These are phyloP conservation scores for Pyrochroa serraticornis DNA, from an alignment of 2,888 invertebrate genomes.

Conservation along the genomic window DNA sequence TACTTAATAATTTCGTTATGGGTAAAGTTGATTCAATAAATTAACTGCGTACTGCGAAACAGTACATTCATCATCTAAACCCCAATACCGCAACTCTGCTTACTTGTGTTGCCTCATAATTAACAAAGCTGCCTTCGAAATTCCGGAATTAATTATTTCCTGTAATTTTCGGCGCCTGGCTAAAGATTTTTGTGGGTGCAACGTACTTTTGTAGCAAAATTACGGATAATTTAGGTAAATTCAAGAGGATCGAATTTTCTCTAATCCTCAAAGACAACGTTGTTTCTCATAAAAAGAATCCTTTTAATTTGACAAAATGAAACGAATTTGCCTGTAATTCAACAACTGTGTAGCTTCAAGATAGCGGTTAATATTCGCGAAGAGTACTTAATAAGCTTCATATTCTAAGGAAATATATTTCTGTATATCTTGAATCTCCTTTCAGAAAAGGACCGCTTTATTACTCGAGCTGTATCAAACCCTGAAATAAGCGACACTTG, in stretches of 20 bases:
- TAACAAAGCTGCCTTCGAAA: slow-evolving; percentile 13
- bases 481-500: slow-evolving; percentile 7
- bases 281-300: not conserved
- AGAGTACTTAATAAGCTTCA: slow-evolving; percentile 21
- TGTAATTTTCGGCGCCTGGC: not conserved
- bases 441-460: slow-evolving; percentile 11
- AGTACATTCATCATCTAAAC: slow-evolving; percentile 30
- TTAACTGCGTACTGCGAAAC: slow-evolving; percentile 22
- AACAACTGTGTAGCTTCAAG: slow-evolving; percentile 16
- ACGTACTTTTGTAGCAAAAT: not conserved
- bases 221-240: slow-evolving; percentile 4
- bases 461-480: slow-evolving; percentile 6
- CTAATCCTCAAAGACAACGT: slow-evolving; percentile 19
- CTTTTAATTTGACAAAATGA: slow-evolving; percentile 21
- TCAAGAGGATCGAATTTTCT: slow-evolving; percentile 11
- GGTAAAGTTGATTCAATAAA: slow-evolving; percentile 30
- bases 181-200: not conserved
- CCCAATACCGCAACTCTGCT: slow-evolving; percentile 27
- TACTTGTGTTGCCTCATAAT: slow-evolving; percentile 20
- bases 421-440: slow-evolving; percentile 11
- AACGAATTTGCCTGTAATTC: slow-evolving; percentile 13
- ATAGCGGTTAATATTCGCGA: slow-evolving; percentile 13
- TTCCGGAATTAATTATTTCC: slow-evolving; percentile 17
- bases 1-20: slow-evolving; percentile 14
- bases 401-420: slow-evolving; percentile 13